Evolutionary conservation across 2,113 vertebrate species (phyloP), one percentile per base, ranked within the genome.

Genomic region (Prietella phreatophila): DNA sequence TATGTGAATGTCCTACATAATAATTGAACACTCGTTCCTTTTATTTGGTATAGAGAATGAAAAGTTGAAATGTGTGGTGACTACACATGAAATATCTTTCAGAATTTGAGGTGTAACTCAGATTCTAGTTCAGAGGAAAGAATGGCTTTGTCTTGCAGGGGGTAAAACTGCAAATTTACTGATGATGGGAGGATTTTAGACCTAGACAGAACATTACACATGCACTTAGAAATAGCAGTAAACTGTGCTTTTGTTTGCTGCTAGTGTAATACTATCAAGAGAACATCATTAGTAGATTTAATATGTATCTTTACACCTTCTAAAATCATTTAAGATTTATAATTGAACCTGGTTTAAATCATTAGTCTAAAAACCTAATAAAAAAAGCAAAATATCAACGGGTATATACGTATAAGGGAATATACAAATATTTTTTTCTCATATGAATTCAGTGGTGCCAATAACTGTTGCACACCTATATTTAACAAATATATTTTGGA

Each of bases 21-120:
- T 19, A 42, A 42, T 42, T 42, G 55, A 25, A 14, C 6, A 42
- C 39, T 42, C 39, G 13, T 17, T 84, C 8, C 10, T 14, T 73
- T 60, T 39, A 30, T 85, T n/a, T 61, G 55, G 11, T 76, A 0
- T 42, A 75, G 9, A 39, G 50, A 25, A 36, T 1, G 25, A 55
- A 3, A 8, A 36, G 13, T 83, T 84, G 15, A 27, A n/a, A 27
- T 75, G 83, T 42, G 39, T 42, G 39, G 39, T 42, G 39, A 30
- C n/a, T 5, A 85, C 5, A 39, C 58, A 73, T 8, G 22, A 85
- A 60, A 85, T 76, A 61, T 50, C 78, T 78, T 85, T 85, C 58
- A 30, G 36, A 61, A n/a, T 63, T 61, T 85, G 33, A 75, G 36
- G 11, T 8, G 11, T 39, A 47, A 11, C 50, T 39, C 1, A 13